These are phyloP conservation scores for Brachionus rotundiformis DNA, from an alignment of 1,140 invertebrate species.

Conservation along the genomic window DNA sequence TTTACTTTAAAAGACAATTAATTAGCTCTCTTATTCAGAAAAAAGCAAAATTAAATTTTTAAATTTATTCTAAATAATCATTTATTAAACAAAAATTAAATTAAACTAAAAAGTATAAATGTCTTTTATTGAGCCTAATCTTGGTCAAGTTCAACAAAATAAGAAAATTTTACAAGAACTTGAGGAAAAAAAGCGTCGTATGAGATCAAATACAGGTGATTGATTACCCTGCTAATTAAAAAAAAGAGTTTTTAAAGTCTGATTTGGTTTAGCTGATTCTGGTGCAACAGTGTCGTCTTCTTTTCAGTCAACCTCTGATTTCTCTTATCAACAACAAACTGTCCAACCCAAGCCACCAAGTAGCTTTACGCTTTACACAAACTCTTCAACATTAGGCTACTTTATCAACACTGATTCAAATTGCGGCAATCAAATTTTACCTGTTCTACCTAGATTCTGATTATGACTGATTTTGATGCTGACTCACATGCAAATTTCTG, in stretches of 20 bases:
- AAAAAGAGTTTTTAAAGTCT: neutral
- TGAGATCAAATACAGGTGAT: conserved; percentile 37
- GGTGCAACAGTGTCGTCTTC: neutral
- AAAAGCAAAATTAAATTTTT: no score
- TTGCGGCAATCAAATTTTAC: conserved; percentile 51
- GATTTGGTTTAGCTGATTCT: neutral
- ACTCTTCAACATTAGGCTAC: neutral
- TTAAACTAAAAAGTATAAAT: neutral
- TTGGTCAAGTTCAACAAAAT: conserved; percentile 50
- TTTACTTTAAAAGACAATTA: no score
- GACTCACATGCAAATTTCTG: neutral
- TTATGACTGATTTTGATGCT: neutral
- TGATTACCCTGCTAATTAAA: neutral
- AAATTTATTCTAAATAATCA: neutral
- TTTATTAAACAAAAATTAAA: neutral
- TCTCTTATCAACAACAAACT: conserved; percentile 1
- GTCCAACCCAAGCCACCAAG: neutral
- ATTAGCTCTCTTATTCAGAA: no score
- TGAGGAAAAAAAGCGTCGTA: conserved; percentile 50
- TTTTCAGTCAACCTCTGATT: neutral
- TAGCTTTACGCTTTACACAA: neutral
- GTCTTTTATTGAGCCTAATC: conserved; percentile 52
- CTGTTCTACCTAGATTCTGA: conserved; percentile 33
- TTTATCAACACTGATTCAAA: conserved; percentile 40
- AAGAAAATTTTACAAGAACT: conserved; percentile 47